A percentile compares a stretch with the other conserved stretches of the same genome.
Conservation (phyloP, 2,888 invertebrate genomes). For the Drosophila meridionalis region DNA sequence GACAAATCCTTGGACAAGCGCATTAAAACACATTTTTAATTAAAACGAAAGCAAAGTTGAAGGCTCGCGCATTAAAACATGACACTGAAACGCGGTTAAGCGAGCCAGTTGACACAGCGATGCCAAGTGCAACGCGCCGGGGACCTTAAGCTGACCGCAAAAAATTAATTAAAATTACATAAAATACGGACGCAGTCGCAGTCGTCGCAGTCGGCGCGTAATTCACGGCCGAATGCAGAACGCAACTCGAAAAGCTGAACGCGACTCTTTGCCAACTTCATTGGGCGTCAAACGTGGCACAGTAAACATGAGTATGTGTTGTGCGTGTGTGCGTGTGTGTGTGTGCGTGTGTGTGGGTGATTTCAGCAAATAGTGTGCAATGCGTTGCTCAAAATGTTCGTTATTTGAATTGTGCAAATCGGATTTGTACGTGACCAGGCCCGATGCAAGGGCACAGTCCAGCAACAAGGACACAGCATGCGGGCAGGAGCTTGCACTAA, state of each 20-base stretch:
- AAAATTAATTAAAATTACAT: slow-evolving; percentile 79
- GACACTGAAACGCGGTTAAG: slow-evolving; percentile 43
- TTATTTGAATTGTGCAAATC: slow-evolving; percentile 81
- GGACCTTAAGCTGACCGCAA: slow-evolving; percentile 75
- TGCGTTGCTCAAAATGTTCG: slow-evolving; percentile 62
- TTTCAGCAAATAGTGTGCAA: slow-evolving; percentile 67
- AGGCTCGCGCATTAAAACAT: slow-evolving; percentile 57
- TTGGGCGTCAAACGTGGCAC: slow-evolving; percentile 44
- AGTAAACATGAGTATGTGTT: slow-evolving; percentile 34
- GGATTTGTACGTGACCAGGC: slow-evolving; percentile 75
- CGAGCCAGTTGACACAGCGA: slow-evolving; percentile 22
- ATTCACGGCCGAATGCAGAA: slow-evolving; percentile 54
- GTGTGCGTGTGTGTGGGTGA: slow-evolving; percentile 33
- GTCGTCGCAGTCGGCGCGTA: slow-evolving; percentile 33
- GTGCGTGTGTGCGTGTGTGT: background rate
- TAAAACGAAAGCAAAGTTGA: slow-evolving; percentile 77
- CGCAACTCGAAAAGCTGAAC: slow-evolving; percentile 18
- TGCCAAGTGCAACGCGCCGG: slow-evolving; percentile 35
- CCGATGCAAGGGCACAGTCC: slow-evolving; percentile 10
- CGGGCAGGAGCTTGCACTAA: slow-evolving; percentile 61
- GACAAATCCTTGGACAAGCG: slow-evolving; percentile 58
- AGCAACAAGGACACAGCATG: slow-evolving; percentile 10
- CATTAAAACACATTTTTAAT: slow-evolving; percentile 79
- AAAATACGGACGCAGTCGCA: slow-evolving; percentile 30
- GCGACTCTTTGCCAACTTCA: slow-evolving; percentile 49